Conservation (phyloP, 2,797 vertebrate species). For the Lagocephalus sceleratus region DNA sequence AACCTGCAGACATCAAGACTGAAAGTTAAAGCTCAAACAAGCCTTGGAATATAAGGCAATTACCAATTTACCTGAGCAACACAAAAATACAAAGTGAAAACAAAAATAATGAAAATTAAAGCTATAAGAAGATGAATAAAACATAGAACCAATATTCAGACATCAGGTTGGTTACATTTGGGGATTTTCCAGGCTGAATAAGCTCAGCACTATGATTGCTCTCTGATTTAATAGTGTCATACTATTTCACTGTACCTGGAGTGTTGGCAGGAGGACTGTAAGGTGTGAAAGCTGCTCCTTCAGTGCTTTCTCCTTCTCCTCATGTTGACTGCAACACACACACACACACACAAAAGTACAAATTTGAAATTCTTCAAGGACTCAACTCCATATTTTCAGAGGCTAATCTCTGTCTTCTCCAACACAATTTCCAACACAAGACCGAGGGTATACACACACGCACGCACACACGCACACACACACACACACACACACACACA, state of each 20-base stretch:
- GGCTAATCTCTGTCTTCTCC: constrained; percentile 62
- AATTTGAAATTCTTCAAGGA: constrained; percentile 24
- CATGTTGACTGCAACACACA: constrained; percentile 79
- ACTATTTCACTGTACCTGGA: constrained; percentile 53
- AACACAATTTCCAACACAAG: constrained; percentile 40
- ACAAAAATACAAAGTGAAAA: too few relatives aligned
- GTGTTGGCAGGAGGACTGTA: constrained; percentile 84
- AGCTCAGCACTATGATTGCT: neutral
- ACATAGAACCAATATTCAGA: too few relatives aligned
- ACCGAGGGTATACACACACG: too few relatives aligned
- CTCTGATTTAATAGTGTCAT: neutral
- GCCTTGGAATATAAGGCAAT: neutral
- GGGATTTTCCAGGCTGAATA: neutral
- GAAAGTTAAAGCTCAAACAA: constrained; percentile 9
- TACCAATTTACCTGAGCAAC: too few relatives aligned
- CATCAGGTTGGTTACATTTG: too few relatives aligned
- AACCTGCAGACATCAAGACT: constrained; percentile 68
- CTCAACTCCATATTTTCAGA: constrained; percentile 45
- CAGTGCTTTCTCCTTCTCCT: constrained; percentile 89
- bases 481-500: neutral
- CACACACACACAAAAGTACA: constrained; percentile 19
- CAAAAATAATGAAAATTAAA: too few relatives aligned
- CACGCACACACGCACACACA: too few relatives aligned
- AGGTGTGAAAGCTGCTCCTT: constrained; percentile 88
- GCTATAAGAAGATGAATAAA: too few relatives aligned